Conservation (phyloP, 2,888 invertebrate species). For the Papilio elwesi region DNA sequence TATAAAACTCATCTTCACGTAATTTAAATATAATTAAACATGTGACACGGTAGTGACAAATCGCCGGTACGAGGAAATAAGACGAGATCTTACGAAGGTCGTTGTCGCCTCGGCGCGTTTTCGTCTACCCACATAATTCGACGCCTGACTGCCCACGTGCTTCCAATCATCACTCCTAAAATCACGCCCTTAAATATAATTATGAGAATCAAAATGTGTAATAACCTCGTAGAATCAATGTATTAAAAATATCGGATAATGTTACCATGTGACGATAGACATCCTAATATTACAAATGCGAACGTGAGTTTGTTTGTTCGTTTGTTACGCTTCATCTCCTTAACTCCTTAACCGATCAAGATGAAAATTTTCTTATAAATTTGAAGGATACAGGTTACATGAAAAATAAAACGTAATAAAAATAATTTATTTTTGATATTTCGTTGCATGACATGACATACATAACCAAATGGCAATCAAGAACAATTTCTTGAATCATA, state of each 20-base stretch:
- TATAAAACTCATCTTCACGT: not conserved
- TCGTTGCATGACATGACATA: too few species aligned
- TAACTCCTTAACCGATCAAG: too few species aligned
- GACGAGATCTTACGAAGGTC: slow-evolving; percentile 40
- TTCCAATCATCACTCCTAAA: slow-evolving; percentile 36
- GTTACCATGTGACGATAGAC: not conserved
- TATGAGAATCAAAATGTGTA: slow-evolving; percentile 1
- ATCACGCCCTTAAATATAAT: slow-evolving; percentile 35
- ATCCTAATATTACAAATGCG: not conserved
- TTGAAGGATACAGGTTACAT: too few species aligned
- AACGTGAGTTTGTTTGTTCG: too few species aligned
- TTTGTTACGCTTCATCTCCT: too few species aligned
- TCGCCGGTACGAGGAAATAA: slow-evolving; percentile 41
- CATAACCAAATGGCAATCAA: too few species aligned
- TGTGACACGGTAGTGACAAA: slow-evolving; percentile 15
- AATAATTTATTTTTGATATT: too few species aligned
- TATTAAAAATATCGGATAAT: not conserved
- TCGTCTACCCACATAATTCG: slow-evolving; percentile 34
- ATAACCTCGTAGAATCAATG: slow-evolving; percentile 14
- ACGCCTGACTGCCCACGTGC: slow-evolving; percentile 33
- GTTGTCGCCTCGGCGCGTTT: slow-evolving; percentile 43
- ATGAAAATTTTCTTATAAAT: too few species aligned
- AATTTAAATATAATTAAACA: not conserved
- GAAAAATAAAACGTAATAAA: too few species aligned
- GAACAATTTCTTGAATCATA: too few species aligned